A percentile compares a stretch with the other conserved stretches of the same genome.
These are phyloP conservation scores for Drosophila triauraria DNA, from an alignment of 1,140 invertebrate genomes.

Conservation along the genomic window DNA sequence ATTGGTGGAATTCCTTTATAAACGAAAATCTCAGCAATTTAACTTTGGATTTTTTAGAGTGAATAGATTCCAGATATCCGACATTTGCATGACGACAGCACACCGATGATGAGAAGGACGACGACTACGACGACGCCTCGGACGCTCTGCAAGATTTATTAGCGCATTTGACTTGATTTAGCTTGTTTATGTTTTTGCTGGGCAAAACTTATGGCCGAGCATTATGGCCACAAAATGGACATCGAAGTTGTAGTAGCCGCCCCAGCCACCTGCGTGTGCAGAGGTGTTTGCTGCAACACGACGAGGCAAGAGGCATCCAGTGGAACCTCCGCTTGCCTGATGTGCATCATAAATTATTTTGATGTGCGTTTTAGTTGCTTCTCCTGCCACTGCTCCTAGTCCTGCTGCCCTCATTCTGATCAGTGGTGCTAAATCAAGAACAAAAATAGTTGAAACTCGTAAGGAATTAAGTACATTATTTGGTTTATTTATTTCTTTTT, in stretches of 20 bases:
- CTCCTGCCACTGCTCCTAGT: constrained; percentile 8
- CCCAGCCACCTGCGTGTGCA: constrained; percentile 30
- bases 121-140: constrained; percentile 36
- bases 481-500: neutral
- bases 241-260: constrained; percentile 44
- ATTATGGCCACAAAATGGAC: constrained; percentile 79
- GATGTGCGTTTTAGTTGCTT: constrained; percentile 70
- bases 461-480: too few species aligned
- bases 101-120: constrained; percentile 43
- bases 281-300: constrained; percentile 45
- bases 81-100: constrained; percentile 68
- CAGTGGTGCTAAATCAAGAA: constrained; percentile 8
- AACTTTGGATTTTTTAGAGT: neutral
- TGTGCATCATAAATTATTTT: constrained; percentile 82
- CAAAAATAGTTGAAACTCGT: neutral
- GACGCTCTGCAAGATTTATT: constrained; percentile 72
- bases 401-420: constrained; percentile 1
- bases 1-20: too few species aligned
- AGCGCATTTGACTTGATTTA: constrained; percentile 82
- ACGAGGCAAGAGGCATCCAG: constrained; percentile 10
- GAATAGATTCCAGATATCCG: constrained; percentile 31
- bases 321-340: constrained; percentile 49
- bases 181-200: constrained; percentile 81
- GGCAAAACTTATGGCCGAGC: constrained; percentile 76
- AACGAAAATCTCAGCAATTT: neutral